phyloP scores from a whole-genome alignment of 2,888 invertebrate species.

The Sycophila texana region DNA sequence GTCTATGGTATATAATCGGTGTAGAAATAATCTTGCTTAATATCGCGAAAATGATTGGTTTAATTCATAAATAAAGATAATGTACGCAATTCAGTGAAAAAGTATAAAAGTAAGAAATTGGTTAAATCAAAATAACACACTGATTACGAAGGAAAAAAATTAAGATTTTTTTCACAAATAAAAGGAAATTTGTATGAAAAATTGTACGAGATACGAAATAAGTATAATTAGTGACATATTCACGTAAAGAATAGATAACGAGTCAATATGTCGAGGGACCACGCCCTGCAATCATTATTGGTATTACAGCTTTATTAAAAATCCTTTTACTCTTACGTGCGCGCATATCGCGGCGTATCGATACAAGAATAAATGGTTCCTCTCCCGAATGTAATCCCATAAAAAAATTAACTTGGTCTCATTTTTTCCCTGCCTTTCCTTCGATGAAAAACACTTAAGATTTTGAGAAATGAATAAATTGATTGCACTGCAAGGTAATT shows the following conservation, averaged over 20 bases:
- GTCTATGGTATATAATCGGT: too few relatives aligned
- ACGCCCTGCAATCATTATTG: conserved; percentile 37
- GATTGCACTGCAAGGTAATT: too few relatives aligned
- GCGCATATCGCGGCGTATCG: neutral
- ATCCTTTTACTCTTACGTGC: conserved; percentile 33
- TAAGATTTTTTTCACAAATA: neutral
- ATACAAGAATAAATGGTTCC: conserved; percentile 33
- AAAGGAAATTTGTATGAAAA: neutral
- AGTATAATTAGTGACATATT: conserved; percentile 27
- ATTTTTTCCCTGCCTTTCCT: neutral
- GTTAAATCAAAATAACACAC: too few relatives aligned
- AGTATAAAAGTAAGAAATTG: too few relatives aligned
- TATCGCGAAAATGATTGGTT: too few relatives aligned
- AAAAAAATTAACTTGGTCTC: conserved; percentile 25
- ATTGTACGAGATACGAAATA: neutral
- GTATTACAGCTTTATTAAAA: conserved; percentile 38
- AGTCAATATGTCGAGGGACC: conserved; percentile 25
- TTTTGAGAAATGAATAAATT: too few relatives aligned
- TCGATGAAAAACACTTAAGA: neutral
- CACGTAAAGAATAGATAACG: conserved; percentile 30
- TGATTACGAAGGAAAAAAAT: too few relatives aligned
- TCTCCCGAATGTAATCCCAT: conserved; percentile 24
- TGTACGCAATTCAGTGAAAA: too few relatives aligned
- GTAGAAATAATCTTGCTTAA: too few relatives aligned
- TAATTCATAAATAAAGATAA: too few relatives aligned